Evolutionary conservation across 2,888 invertebrate genomes (phyloP), one percentile per base, ranked within the genome.

Genomic region (Atherix ibis): DNA sequence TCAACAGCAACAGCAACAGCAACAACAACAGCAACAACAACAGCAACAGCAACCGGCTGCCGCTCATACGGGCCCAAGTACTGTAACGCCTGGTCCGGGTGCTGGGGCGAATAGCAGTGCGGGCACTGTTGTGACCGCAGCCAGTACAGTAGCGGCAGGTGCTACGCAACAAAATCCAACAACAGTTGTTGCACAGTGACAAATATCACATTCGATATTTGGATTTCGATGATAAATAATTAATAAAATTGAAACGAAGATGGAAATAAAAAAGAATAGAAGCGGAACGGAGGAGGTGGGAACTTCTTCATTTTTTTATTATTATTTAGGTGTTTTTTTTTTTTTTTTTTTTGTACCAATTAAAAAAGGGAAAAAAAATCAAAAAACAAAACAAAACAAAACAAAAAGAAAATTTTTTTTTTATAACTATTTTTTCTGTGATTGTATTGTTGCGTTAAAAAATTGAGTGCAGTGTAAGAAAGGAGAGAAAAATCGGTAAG

Each of bases 211-310:
- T 55, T 59, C 58, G 52, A 59, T 59, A 53, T 59, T 59, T 52
- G 58, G 58, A 59, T 59, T 58, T 58, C 58, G 58, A 56, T 59
- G 59, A 59, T 59, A 55, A 26, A 26, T 26, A 13, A 12, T 8
- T 26, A n/a, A n/a, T n/a, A n/a, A 19, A 19, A 19, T 19, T 19
- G 5, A 6, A 19, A 19, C 5, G 9, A 19, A 19, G 9, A 19
- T 9, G 9, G 9, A 19, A 19, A 19, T 6, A 19, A 19, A 19
- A 5, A 19, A 19, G 5, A 19, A 19, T 19, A 19, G 9, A 19
- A 19, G 5, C 19, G 5, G 5, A 19, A 19, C 19, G 9, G 5
- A 19, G 9, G 19, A 19, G 9, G 19, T 6, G 9, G 19, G 5
- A 19, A 19, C 5, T 19, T 19, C 19, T n/a, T n/a, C n/a, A n/a